Evolutionary conservation across 2,113 vertebrate species (phyloP).

Genomic region (Alligator mississippiensis): DNA sequence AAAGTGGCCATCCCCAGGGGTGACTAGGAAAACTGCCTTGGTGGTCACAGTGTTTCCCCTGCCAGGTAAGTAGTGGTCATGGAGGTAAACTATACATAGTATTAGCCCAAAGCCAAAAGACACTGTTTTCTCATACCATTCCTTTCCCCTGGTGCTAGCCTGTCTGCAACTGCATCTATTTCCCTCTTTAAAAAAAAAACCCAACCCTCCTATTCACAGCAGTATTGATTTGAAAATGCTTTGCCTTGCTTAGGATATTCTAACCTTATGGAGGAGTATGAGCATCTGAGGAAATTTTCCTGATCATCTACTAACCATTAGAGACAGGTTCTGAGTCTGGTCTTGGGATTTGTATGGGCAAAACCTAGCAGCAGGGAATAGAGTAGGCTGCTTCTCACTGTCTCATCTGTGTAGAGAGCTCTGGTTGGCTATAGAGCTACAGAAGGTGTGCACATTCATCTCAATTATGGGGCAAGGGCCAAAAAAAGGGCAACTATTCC

Average conservation of each 20-base stretch:
- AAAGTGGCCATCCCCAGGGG: too few relatives aligned
- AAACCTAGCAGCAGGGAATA: neutral
- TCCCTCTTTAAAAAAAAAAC: neutral
- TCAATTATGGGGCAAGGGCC: too few relatives aligned
- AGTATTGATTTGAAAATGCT: neutral
- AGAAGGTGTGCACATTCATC: too few relatives aligned
- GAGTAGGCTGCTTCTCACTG: neutral
- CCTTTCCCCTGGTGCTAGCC: neutral
- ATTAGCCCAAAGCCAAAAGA: too few relatives aligned
- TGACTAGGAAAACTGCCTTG: too few relatives aligned
- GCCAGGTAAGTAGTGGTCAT: too few relatives aligned
- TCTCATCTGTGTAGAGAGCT: neutral
- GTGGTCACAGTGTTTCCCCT: too few relatives aligned
- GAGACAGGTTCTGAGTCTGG: neutral
- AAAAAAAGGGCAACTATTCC: too few relatives aligned
- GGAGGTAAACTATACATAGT: too few relatives aligned
- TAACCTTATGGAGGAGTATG: neutral
- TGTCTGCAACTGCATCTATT: neutral
- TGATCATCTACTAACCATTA: neutral
- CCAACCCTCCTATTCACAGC: neutral
- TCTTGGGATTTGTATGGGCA: neutral
- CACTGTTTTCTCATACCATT: neutral
- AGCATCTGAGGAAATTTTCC: too few relatives aligned
- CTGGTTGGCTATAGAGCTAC: neutral
- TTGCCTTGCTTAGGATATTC: neutral